Evolutionary conservation across 2,888 invertebrate species (phyloP), one percentile per base, ranked within the genome.

Genomic region (Pristionchus mayeri): DNA sequence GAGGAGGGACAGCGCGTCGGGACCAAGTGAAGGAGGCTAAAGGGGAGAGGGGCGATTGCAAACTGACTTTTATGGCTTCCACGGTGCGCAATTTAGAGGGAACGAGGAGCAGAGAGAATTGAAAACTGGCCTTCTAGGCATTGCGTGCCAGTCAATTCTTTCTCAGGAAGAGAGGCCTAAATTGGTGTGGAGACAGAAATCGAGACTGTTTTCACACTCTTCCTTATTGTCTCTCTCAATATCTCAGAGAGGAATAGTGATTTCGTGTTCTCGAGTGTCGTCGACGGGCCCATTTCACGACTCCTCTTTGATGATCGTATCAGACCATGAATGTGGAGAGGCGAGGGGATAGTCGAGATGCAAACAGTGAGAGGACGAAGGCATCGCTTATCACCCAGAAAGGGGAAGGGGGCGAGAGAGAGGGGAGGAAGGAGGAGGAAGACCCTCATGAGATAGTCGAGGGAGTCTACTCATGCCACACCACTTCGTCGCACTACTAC

Each of bases 311-410:
- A 67, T 27, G 71, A 44, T 71, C 71, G 71, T 71, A 71, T 71
- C 71, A 71, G 71, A 71, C 71, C 40, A 44, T 78, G 76, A 50
- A 78, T 27, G 63, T 27, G 76, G 76, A 78, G 48, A 48, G 76
- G 50, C 11, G 50, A 78, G 50, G 0, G 50, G 44, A 81, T 16
- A 9, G 54, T 21, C 27, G 44, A 27, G 34, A 24, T 44, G 81
- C 81, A 82, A 82, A 82, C 63, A 82, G 44, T 82, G 34, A 50
- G 37, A 21, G 40, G 44, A 13, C n/a, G 71, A 71, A 76, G 76
- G 76, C 76, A 76, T 40, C 54, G 54, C 81, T 82, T 82, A 82
- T 82, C 81, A 63, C 44, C 63, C 63, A 44, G n/a, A 63, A 40
- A 37, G n/a, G 40, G 27, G 21, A 40, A 34, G 18, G 50, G 52